These are phyloP conservation scores for Gonioctena quinquepunctata DNA, from an alignment of 1,140 invertebrate species.

Conservation along the genomic window DNA sequence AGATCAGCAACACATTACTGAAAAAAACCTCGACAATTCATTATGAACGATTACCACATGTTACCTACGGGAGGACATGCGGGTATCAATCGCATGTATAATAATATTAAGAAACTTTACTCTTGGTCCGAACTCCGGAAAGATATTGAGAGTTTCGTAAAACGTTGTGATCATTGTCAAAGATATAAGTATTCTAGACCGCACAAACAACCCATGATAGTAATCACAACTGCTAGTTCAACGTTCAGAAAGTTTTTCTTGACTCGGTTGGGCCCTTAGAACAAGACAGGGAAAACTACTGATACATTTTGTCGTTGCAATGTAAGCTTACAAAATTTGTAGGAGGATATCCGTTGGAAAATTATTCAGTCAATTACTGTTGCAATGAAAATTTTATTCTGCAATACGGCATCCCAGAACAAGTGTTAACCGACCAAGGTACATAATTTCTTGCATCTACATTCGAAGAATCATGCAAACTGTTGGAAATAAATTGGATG, in stretches of 20 bases:
- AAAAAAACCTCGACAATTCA: constrained; percentile 15
- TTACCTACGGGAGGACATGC: constrained; percentile 32
- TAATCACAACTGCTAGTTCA: constrained; percentile 27
- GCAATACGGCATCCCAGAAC: constrained; percentile 33
- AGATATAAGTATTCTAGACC: constrained; percentile 30
- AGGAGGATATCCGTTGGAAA: constrained; percentile 24
- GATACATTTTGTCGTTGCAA: constrained; percentile 30
- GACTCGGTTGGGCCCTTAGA: constrained; percentile 30
- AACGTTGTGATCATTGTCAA: constrained; percentile 31
- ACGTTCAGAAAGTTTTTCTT: constrained; percentile 29
- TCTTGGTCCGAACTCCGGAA: constrained; percentile 24
- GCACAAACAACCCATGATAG: constrained; percentile 19
- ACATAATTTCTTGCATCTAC: constrained; percentile 29
- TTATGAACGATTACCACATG: no score
- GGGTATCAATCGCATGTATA: constrained; percentile 32
- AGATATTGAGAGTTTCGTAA: constrained; percentile 29
- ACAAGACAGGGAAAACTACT: constrained; percentile 27
- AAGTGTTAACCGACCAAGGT: constrained; percentile 32
- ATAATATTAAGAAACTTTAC: constrained; percentile 35
- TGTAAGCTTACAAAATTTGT: constrained; percentile 33
- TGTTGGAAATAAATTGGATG: no score
- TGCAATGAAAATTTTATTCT: constrained; percentile 38
- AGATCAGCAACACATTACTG: constrained; percentile 8
- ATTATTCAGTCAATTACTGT: constrained; percentile 18
- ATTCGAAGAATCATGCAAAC: constrained; percentile 30